Evolutionary conservation across 2,113 vertebrate species (phyloP), one percentile per base, ranked within the genome.

Genomic region (Andinoacara biseriatus): DNA sequence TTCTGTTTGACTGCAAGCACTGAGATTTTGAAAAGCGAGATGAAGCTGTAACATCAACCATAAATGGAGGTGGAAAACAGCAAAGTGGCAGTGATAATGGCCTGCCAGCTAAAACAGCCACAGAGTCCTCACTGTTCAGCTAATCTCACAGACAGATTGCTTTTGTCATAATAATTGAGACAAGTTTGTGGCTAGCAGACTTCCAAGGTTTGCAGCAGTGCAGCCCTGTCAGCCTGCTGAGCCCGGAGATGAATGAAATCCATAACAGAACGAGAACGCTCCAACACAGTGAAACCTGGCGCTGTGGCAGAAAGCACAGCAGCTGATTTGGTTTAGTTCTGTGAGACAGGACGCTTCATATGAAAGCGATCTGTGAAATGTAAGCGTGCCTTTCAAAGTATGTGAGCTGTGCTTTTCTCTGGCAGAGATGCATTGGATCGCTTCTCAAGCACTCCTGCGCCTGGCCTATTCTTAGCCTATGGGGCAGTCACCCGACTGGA

Each of bases 81-180:
- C 7, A 67, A 46, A 82, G 46, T 11, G 77, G 26, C 6, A 17
- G 8, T 82, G 62, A 81, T 79, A 72, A 90, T 29, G 77, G 31
- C 76, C 35, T 83, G 87, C 81, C 91, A 90, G 78, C 75, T 84
- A 59, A 81, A 89, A 87, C 57, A 74, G 69, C 83, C 83, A 80
- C 81, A 85, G 79, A 83, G 85, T 75, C 80, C 74, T 74, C 31
- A 43, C 82, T 85, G 87, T 4, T 86, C 87, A 88, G 62, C 80
- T 80, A 80, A 85, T 76, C 67, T 84, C 77, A 72, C 86, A 85
- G 92, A 94, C 89, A 75, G 90, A 94, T 93, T 91, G 82, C 82
- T 67, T 86, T 86, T 92, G 92, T 93, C 89, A 87, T 88, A 80
- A 85, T 92, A 92, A 92, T 87, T 87, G 77, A 87, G 79, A 85